These are phyloP conservation scores for Microhierax caerulescens DNA, from an alignment of 2,797 vertebrate genomes.

Conservation along the genomic window DNA sequence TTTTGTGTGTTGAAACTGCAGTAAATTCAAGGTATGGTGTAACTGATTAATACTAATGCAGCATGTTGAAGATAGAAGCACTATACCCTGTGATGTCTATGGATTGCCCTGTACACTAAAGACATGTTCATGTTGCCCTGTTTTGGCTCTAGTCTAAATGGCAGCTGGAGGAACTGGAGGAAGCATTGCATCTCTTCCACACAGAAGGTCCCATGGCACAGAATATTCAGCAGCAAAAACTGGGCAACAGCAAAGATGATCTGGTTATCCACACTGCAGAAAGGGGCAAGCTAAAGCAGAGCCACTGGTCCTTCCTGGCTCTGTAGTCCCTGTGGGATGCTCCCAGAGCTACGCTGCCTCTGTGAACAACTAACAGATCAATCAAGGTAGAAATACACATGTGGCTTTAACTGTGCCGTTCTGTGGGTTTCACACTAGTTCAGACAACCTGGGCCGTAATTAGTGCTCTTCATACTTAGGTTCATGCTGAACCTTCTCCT, in stretches of 20 bases:
- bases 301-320: neutral
- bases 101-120: neutral
- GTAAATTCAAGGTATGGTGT: neutral
- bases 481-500: neutral
- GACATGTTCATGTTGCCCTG: neutral
- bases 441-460: neutral
- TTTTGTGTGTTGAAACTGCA: conserved; percentile 2
- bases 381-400: neutral
- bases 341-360: fast-evolving
- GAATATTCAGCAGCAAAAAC: neutral
- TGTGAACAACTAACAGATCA: neutral
- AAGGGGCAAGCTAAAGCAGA: neutral
- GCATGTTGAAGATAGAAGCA: neutral
- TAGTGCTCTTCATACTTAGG: neutral
- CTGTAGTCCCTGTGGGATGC: neutral
- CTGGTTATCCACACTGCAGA: neutral
- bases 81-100: neutral
- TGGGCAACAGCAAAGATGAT: neutral
- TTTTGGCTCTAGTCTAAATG: neutral
- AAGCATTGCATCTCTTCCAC: neutral
- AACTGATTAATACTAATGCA: neutral
- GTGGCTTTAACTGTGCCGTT: neutral
- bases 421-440: neutral
- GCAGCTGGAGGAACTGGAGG: neutral
- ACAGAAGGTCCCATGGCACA: neutral